Evolutionary conservation across 2,113 vertebrate species (phyloP), one percentile per base, ranked within the genome.

Genomic region (Nannobrachium achirus): DNA sequence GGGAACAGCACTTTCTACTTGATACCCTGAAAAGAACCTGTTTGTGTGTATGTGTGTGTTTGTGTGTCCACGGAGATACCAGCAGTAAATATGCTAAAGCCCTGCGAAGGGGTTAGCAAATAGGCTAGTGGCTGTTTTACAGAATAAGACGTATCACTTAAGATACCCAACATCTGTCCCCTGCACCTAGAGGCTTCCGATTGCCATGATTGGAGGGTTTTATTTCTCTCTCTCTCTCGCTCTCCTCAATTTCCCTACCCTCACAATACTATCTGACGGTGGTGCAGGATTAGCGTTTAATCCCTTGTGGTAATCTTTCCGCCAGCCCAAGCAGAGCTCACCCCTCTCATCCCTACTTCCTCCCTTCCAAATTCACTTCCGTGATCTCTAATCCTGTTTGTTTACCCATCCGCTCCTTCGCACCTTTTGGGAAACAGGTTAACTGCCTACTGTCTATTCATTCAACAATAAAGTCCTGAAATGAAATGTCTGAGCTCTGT

Each of bases 301-400:
- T 90, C 85, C 82, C 48, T 25, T 25, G 16, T 70, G 67, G 50
- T 90, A 83, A 89, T 84, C 83, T 77, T 74, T 14, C 63, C 64
- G 60, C 49, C 74, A 40, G 48, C 41, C 38, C 10, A 10, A 56
- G 66, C 63, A 58, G 25, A 69, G 75, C 63, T 71, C 13, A 48
- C 50, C 53, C 65, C 71, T 62, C 20, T 82, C 80, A 77, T 78
- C 77, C 50, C 51, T 86, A 20, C 18, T 60, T 20, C 80, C 77
- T 82, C 69, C 69, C 60, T 45, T 39, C 44, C 53, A 3, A 76
- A 65, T 89, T 86, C 71, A 80, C 84, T 75, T 62, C 62, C 78
- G 51, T 41, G 57, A 69, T 79, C 41, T 71, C 49, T 82, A 86
- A 89, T 90, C 80, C 73, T 56, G 66, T 77, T 82, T 76, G 60